Evolutionary conservation across 2,888 invertebrate genomes (phyloP).

Genomic region (Cyrtodaria siliqua): DNA sequence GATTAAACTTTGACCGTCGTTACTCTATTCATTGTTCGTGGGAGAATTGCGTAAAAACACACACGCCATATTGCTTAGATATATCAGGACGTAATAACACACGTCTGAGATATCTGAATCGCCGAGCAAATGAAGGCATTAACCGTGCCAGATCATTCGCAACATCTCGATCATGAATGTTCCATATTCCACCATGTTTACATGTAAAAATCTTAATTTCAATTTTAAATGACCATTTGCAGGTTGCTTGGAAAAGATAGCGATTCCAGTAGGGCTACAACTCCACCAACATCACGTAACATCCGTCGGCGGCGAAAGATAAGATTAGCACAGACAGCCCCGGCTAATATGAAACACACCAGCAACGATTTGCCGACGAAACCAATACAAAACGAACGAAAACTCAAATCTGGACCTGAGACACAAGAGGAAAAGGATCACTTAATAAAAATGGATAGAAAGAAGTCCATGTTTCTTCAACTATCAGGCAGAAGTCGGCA

Average conservation of each 20-base stretch:
- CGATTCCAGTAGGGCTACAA: neutral
- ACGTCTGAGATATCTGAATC: too few species aligned
- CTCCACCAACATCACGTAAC: neutral
- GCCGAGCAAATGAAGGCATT: too few species aligned
- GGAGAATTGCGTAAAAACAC: too few species aligned
- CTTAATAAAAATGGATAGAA: constrained; percentile 48
- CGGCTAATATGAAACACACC: constrained; percentile 25
- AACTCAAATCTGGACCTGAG: constrained; percentile 36
- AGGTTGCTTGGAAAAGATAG: constrained; percentile 1
- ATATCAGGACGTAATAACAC: too few species aligned
- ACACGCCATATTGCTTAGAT: too few species aligned
- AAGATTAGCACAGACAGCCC: constrained; percentile 55
- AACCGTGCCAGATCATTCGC: too few species aligned
- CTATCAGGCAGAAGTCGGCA: constrained; percentile 26
- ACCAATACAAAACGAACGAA: neutral
- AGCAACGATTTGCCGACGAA: neutral
- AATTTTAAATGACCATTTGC: too few species aligned
- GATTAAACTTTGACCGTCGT: too few species aligned
- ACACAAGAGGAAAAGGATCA: constrained; percentile 41
- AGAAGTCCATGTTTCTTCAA: constrained; percentile 65
- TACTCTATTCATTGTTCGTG: too few species aligned
- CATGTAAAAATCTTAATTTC: too few species aligned
- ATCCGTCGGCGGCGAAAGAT: constrained; percentile 34
- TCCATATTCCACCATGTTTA: too few species aligned
- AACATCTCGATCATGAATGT: too few species aligned